Evolutionary conservation across 2,797 vertebrate genomes (phyloP), one percentile per base, ranked within the genome.

Genomic region (Sebastes jordani): DNA sequence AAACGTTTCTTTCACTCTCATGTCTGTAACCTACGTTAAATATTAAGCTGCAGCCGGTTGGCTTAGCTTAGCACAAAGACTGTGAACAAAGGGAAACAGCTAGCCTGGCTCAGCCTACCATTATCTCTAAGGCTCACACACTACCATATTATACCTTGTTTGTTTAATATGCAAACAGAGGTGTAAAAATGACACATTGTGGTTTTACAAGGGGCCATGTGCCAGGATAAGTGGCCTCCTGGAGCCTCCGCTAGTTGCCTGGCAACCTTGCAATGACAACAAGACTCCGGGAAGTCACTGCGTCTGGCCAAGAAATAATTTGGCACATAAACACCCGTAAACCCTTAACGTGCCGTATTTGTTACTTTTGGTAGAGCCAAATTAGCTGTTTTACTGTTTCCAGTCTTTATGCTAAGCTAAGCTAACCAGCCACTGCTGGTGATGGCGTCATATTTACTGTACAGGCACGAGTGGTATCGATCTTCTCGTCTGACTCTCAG

Each of bases 61-160:
- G 10, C 18, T 54, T 56, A 76, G 65, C 60, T 61, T 72, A 80
- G 77, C 58, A 22, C 20, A 59, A 54, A 46, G 27, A 71, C n/a
- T 25, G 27, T 5, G 68, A 52, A 13, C 58, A 23, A 27, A 22
- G 18, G 9, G 7, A 62, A 59, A 18, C 2, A 59, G 58, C 18
- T 32, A 69, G 68, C 23, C 18, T 63, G 30, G 16, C 7, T 59
- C 16, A n/a, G 25, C 10, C 27, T 4, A 10, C 0, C 11, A 23
- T 5, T 54, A 38, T 59, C 46, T 23, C 8, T 18, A 36, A 25
- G 11, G 25, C 18, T 36, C 34, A 55, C 27, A 29, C 6, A 54
- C 36, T 10, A 34, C 11, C 14, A 32, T 10, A 22, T 18, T 14
- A 52, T 32, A 65, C n/a, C 4, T 71, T 65, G 23, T 71, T 58